phyloP scores from a whole-genome alignment of 35 echinoderm and acorn worm species.

The Strongylocentrotus purpuratus region DNA sequence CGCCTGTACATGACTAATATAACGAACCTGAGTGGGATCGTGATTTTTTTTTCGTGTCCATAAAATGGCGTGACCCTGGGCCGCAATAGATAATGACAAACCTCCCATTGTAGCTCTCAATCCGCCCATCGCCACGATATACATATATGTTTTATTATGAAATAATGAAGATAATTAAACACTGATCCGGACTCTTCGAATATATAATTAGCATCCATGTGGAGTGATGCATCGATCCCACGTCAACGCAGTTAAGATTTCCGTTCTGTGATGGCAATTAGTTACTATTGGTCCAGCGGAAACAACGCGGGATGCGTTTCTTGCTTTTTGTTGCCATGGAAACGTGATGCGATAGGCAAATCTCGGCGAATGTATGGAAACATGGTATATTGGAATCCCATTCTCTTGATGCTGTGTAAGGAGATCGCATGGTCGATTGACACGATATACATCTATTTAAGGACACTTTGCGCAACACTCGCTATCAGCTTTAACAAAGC shows the following conservation, averaged over 20 bases:
- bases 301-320: not conserved
- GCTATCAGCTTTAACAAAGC: too few species aligned
- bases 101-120: not conserved
- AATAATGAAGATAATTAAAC: not conserved
- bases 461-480: too few species aligned
- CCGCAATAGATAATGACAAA: not conserved
- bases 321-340: not conserved
- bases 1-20: too few species aligned
- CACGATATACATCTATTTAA: too few species aligned
- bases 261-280: not conserved
- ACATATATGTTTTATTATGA: not conserved
- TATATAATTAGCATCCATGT: not conserved
- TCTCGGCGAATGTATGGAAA: not conserved
- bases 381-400: not conserved
- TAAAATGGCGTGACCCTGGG: not conserved
- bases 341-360: not conserved
- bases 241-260: not conserved
- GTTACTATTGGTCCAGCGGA: not conserved
- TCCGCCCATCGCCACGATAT: not conserved
- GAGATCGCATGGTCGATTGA: too few species aligned
- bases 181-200: not conserved
- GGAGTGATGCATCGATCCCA: not conserved
- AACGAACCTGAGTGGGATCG: too few species aligned
- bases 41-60: not conserved
- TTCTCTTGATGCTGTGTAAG: not conserved